Evolutionary conservation across 2,113 vertebrate species (phyloP), one percentile per base, ranked within the genome.

Genomic region (Odontophorus gujanensis): DNA sequence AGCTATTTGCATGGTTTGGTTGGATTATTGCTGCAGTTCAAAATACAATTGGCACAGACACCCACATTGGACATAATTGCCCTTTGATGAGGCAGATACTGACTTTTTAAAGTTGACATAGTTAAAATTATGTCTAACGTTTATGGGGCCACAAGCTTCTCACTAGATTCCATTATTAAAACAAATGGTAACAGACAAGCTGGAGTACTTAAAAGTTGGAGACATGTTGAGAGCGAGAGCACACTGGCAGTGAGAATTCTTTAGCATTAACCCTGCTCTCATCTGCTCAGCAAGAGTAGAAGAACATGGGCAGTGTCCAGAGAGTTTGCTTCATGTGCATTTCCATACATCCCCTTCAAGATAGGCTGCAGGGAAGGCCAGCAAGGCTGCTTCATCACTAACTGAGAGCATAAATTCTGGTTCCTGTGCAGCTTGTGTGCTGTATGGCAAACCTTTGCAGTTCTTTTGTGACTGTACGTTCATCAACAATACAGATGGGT

Each of bases 41-140:
- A 96, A 98, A 97, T 88, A 97, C 98, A 98, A 98, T 97, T 98
- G 97, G 96, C 96, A 96, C 94, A 97, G 95, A 98, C 97, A 93
- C 98, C 98, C 97, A 98, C 97, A 94, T 89, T 97, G 97, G 97
- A 97, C 95, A 97, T 95, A 97, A 96, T 90, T 97, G 96, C 97
- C 97, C 97, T 98, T 98, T 98, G 96, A 98, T 97, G 97, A 97
- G 94, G 91, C 96, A 97, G 94, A 94, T 96, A 97, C 94, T 97
- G 97, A 98, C 97, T 98, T 97, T 98, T 97, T 96, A 96, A 97
- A 97, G 95, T 96, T 98, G 97, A 96, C 97, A 97, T 85, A 96
- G 97, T 97, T 96, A 97, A 98, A 98, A 97, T 97, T 97, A 97
- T 97, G 97, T 93, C 96, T 97, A 96, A 97, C 97, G 94, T 95